These are phyloP conservation scores for Drosophila setosimentum DNA, from an alignment of 2,888 invertebrate genomes.

Conservation along the genomic window DNA sequence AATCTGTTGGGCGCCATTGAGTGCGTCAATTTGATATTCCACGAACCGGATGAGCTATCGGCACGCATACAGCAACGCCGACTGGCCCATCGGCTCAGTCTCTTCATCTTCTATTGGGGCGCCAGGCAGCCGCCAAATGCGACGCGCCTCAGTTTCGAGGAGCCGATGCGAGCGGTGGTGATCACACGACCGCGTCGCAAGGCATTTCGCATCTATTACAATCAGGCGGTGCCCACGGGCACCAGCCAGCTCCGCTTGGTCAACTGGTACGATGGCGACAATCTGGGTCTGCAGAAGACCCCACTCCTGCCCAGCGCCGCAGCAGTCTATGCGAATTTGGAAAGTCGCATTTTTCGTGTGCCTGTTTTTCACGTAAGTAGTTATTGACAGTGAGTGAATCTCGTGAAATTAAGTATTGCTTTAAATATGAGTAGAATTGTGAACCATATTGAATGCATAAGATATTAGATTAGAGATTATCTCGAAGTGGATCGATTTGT, in stretches of 20 bases:
- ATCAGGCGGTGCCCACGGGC: constrained; percentile 88
- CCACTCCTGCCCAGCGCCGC: constrained; percentile 88
- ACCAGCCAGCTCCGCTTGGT: constrained; percentile 88
- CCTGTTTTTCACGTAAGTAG: constrained; percentile 90
- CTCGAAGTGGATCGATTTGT: neutral
- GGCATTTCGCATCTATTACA: constrained; percentile 89
- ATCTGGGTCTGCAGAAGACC: constrained; percentile 87
- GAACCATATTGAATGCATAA: neutral
- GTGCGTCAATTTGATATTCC: constrained; percentile 83
- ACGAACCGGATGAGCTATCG: constrained; percentile 77
- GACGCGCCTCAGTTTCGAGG: constrained; percentile 72
- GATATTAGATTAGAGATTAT: neutral
- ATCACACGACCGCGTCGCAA: constrained; percentile 87
- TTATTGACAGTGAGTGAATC: neutral
- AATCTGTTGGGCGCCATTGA: constrained; percentile 82
- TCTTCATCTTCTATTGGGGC: constrained; percentile 90
- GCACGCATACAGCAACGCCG: constrained; percentile 76
- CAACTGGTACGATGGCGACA: constrained; percentile 90
- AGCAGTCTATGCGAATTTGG: constrained; percentile 89
- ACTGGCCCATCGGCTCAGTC: constrained; percentile 81
- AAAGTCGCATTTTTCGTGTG: constrained; percentile 88
- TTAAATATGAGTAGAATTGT: neutral
- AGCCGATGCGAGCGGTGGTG: constrained; percentile 87
- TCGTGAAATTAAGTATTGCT: neutral
- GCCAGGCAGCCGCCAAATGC: constrained; percentile 86